Conservation (phyloP, 2,797 vertebrate species). For the Tragopan temminckii region DNA sequence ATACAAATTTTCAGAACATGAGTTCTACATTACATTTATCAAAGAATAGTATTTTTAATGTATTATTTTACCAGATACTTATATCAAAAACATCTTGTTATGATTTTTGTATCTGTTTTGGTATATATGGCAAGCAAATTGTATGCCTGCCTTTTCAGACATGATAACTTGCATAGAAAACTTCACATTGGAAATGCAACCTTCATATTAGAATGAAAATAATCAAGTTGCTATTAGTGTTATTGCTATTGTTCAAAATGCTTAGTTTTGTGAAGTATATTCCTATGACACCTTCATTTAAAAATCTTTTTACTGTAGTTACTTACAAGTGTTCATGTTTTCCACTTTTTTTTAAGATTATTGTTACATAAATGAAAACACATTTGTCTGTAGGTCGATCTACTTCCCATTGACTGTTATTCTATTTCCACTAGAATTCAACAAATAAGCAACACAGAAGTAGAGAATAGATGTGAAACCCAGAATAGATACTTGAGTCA, state of each 20-base stretch:
- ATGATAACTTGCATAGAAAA: background rate
- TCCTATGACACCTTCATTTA: background rate
- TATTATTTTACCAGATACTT: background rate
- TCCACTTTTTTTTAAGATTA: background rate
- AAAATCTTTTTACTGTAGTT: background rate
- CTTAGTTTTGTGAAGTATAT: background rate
- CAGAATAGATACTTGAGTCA: conserved; percentile 64
- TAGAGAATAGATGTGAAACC: conserved; percentile 12
- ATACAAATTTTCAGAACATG: background rate
- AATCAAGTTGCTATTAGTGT: background rate
- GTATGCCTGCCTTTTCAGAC: background rate
- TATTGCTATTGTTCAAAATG: background rate
- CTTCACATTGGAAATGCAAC: background rate
- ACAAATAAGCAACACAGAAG: conserved; percentile 29
- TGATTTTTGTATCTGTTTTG: background rate
- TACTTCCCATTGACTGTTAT: conserved; percentile 3
- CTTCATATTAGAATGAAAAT: background rate
- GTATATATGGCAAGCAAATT: background rate
- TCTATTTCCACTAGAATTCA: conserved; percentile 26
- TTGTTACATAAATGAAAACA: background rate
- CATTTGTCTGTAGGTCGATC: background rate
- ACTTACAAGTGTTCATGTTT: background rate
- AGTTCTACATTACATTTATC: background rate
- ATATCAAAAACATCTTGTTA: background rate
- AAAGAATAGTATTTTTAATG: background rate